Base-by-base conservation (phyloP, 2,888 invertebrate genomes). In the Cosmia pyralina region DNA sequence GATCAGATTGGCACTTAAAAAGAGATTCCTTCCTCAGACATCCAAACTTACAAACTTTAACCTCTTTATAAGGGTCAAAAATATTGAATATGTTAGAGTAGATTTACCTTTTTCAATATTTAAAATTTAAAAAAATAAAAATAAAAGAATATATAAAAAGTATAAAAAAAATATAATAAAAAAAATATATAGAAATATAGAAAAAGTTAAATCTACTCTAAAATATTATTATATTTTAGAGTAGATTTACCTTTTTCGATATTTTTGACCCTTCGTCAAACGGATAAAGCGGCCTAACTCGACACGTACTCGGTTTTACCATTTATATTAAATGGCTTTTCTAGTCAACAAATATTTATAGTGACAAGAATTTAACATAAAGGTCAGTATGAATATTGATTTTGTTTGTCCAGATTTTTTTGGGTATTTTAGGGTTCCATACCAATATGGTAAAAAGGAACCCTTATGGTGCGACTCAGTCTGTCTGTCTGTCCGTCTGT, bases 191-290 rank as follows among this genome's bases (percentile, higher is more conserved):
- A n/a, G n/a, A n/a, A n/a, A n/a, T n/a, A n/a, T n/a, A n/a, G n/a
- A n/a, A n/a, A n/a, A n/a, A n/a, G n/a, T n/a, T n/a, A n/a, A n/a
- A n/a, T n/a, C n/a, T n/a, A n/a, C n/a, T n/a, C n/a, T n/a, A n/a
- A n/a, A n/a, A n/a, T n/a, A n/a, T n/a, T n/a, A 50, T 19, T 19
- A 19, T 50, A 50, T 1, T 19, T 28, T 2, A 50, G 3, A 15
- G 19, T 8, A 19, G 50, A 50, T 55, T 44, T 58, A 46, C 13
- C 15, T 66, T n/a, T 60, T 75, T 64, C 13, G 52, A 79, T 74
- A n/a, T 38, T 52, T 52, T 66, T 22, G 17, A 38, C 66, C 66
- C 77, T 75, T 41, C 52, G 66, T 81, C 81, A 77, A 62, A 75
- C 19, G 13, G 15, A 57, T 77, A 75, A 62, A 41, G 22, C 46